Evolutionary conservation across 2,797 vertebrate genomes (phyloP).

Genomic region (Serranus cabrilla): DNA sequence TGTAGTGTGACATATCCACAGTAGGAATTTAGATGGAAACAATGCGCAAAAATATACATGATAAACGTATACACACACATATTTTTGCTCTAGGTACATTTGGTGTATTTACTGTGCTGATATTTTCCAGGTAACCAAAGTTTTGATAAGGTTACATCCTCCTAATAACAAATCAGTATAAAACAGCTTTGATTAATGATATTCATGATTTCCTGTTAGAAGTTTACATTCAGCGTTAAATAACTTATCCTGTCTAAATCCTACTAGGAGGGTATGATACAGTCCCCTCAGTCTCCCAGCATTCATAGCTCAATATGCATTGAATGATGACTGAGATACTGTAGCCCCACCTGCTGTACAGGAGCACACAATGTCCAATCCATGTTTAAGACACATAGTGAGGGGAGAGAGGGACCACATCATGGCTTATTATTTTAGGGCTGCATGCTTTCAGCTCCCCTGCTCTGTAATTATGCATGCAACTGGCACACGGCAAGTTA

Average conservation of each 20-base stretch:
- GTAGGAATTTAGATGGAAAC: neutral
- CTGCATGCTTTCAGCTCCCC: slow-evolving; percentile 47
- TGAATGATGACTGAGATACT: slow-evolving; percentile 58
- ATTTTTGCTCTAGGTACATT: neutral
- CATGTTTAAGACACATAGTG: slow-evolving; percentile 13
- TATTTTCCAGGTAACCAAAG: neutral
- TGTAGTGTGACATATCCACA: neutral
- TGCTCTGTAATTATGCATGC: slow-evolving; percentile 81
- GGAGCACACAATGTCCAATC: slow-evolving; percentile 50
- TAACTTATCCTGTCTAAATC: neutral
- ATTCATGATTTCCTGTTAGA: neutral
- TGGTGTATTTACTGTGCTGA: neutral
- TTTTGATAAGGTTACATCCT: neutral
- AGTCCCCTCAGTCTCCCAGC: neutral
- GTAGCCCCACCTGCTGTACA: slow-evolving; percentile 77
- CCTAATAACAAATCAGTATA: neutral
- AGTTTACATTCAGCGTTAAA: too few relatives aligned
- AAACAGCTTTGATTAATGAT: slow-evolving; percentile 7
- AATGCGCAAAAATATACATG: neutral
- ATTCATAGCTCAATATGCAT: slow-evolving; percentile 8
- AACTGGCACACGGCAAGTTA: slow-evolving; percentile 84
- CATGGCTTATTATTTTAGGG: slow-evolving; percentile 50
- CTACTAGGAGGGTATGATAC: neutral
- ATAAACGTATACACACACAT: neutral
- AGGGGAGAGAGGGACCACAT: slow-evolving; percentile 9